A percentile compares a stretch with the other conserved stretches of the same genome.
phyloP scores from a whole-genome alignment of 1,140 invertebrate genomes.

The Drosophila busckii region DNA sequence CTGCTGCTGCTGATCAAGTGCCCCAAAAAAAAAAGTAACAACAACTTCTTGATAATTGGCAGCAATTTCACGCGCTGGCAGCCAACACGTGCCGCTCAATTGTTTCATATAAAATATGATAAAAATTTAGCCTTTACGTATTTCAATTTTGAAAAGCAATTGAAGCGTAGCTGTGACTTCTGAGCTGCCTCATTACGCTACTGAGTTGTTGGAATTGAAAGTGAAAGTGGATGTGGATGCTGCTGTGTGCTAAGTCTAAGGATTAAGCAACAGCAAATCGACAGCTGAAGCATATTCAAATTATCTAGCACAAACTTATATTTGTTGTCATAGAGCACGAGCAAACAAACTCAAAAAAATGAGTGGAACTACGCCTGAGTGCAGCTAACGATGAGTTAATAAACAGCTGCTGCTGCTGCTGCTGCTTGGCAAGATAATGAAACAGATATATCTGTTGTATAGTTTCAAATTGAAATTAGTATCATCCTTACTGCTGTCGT shows the following conservation, averaged over 20 bases:
- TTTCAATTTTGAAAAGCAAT: conserved; percentile 64
- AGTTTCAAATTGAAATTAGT: too few relatives aligned
- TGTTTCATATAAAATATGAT: conserved; percentile 69
- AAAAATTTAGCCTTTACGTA: conserved; percentile 14
- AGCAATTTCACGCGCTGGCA: conserved; percentile 58
- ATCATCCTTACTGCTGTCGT: too few relatives aligned
- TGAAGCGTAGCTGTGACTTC: conserved; percentile 54
- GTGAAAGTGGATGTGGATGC: conserved; percentile 1
- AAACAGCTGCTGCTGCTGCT: too few relatives aligned
- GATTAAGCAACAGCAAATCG: conserved; percentile 33
- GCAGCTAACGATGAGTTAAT: neutral
- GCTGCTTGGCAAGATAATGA: too few relatives aligned
- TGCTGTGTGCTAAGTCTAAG: conserved; percentile 2
- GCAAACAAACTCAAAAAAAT: conserved; percentile 20
- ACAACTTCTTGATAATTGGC: conserved; percentile 37
- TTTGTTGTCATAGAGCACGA: conserved; percentile 21
- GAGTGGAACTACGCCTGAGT: conserved; percentile 23
- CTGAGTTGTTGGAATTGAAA: conserved; percentile 60
- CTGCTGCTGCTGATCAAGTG: conserved; percentile 19
- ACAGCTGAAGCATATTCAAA: conserved; percentile 14
- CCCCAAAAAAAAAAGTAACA: neutral
- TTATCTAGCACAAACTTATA: conserved; percentile 5
- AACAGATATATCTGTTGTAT: too few relatives aligned
- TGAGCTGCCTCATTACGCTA: conserved; percentile 59
- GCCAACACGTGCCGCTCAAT: conserved; percentile 48